phyloP scores from a whole-genome alignment of 2,113 vertebrate genomes.

The Chionodraco myersi region DNA sequence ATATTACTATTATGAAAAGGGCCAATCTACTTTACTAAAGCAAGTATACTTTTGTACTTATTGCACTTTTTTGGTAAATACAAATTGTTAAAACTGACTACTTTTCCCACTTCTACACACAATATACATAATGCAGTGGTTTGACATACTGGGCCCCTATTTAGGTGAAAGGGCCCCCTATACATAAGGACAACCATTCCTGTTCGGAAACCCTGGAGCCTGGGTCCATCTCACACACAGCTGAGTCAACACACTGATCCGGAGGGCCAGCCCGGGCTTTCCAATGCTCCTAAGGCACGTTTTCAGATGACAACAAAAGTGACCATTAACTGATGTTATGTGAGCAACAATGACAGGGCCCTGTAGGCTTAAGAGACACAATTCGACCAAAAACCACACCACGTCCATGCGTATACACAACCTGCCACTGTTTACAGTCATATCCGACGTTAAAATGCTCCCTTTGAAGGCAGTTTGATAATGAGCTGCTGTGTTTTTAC shows the following conservation, averaged over 20 bases:
- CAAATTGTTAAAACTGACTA: too few relatives aligned
- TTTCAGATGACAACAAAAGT: constrained; percentile 55
- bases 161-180: constrained; percentile 35
- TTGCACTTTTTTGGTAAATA: too few relatives aligned
- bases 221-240: not conserved
- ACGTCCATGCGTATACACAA: not conserved
- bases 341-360: not conserved
- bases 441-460: too few relatives aligned
- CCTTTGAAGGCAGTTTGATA: not conserved
- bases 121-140: too few relatives aligned
- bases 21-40: too few relatives aligned
- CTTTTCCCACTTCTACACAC: too few relatives aligned
- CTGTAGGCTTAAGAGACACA: not conserved
- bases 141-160: not conserved
- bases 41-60: too few relatives aligned
- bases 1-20: too few relatives aligned
- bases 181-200: not conserved
- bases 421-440: not conserved
- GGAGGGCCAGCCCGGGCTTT: constrained; percentile 46
- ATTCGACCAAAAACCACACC: not conserved
- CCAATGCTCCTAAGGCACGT: not conserved
- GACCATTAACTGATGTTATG: not conserved
- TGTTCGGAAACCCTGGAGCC: constrained; percentile 33
- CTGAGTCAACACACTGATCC: constrained; percentile 10
- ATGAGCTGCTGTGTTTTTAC: not conserved